phyloP scores from a whole-genome alignment of 2,888 invertebrate genomes.

The Trichogramma evanescens region DNA sequence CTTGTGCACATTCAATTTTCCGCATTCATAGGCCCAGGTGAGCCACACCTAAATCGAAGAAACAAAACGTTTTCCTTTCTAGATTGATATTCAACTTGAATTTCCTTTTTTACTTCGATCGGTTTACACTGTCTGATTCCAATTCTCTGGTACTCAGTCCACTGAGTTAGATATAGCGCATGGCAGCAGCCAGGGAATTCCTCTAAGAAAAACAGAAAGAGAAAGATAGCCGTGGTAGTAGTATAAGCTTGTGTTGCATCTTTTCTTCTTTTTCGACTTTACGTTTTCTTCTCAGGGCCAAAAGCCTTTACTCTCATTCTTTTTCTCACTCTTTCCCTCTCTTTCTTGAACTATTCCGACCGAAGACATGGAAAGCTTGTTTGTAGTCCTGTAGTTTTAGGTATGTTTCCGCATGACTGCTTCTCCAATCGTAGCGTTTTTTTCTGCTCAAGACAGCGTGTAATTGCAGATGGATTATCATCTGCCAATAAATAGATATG shows the following conservation, averaged over 20 bases:
- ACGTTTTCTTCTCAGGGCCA: neutral
- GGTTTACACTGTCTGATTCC: no score
- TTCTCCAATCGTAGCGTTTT: conserved; percentile 5
- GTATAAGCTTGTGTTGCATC: conserved; percentile 1
- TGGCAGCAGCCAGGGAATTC: no score
- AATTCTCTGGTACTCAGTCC: no score
- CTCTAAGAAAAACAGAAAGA: neutral
- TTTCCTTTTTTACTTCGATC: no score
- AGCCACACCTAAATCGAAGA: no score
- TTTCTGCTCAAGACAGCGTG: conserved; percentile 4
- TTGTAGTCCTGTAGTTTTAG: neutral
- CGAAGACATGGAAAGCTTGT: conserved; percentile 8
- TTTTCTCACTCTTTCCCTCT: neutral
- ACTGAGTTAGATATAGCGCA: no score
- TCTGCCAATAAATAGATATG: neutral
- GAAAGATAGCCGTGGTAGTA: conserved; percentile 1
- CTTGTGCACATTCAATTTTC: no score
- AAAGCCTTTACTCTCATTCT: neutral
- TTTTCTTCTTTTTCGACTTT: neutral
- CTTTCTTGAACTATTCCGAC: neutral
- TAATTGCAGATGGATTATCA: conserved; percentile 11
- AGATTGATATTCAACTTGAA: no score
- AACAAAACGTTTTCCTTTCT: no score
- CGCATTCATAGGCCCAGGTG: no score
- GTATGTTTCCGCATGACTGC: conserved; percentile 6